A percentile compares a stretch with the other conserved stretches of the same genome.
Evolutionary conservation across 1,140 invertebrate species (phyloP).

Genomic region (Manduca sexta): DNA sequence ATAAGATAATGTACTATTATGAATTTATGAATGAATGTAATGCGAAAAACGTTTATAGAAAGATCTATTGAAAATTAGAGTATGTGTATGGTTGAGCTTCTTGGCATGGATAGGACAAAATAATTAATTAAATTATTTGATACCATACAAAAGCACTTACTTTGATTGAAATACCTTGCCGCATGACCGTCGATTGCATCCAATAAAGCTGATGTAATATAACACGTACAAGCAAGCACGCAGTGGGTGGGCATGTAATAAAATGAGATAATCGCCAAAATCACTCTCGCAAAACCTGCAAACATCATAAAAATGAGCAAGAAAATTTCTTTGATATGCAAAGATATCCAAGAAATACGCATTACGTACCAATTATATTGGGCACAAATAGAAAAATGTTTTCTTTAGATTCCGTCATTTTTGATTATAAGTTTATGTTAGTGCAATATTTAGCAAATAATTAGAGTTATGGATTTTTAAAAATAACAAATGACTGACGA

Average conservation of each 20-base stretch:
- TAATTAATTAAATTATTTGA: constrained; percentile 31
- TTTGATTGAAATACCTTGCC: constrained; percentile 93
- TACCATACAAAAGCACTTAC: constrained; percentile 71
- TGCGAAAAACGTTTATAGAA: no score
- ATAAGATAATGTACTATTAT: no score
- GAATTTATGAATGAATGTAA: no score
- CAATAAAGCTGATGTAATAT: constrained; percentile 91
- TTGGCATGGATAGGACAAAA: no score
- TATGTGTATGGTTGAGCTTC: no score
- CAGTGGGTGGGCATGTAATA: constrained; percentile 95
- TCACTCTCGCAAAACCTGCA: constrained; percentile 92
- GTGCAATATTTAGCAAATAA: no score
- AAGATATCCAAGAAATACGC: no score
- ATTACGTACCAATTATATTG: constrained; percentile 88
- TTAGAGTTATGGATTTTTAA: no score
- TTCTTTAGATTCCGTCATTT: constrained; percentile 68
- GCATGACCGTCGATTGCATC: constrained; percentile 99
- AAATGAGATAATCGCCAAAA: constrained; percentile 94
- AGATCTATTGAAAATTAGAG: no score
- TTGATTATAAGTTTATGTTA: no score
- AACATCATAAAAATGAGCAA: constrained; percentile 28
- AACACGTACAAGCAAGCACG: constrained; percentile 86
- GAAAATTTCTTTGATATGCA: no score
- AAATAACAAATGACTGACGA: no score
- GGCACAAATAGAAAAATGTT: constrained; percentile 94